These are phyloP conservation scores for Dysmachus trigonus DNA, from an alignment of 2,888 invertebrate species.

Conservation along the genomic window DNA sequence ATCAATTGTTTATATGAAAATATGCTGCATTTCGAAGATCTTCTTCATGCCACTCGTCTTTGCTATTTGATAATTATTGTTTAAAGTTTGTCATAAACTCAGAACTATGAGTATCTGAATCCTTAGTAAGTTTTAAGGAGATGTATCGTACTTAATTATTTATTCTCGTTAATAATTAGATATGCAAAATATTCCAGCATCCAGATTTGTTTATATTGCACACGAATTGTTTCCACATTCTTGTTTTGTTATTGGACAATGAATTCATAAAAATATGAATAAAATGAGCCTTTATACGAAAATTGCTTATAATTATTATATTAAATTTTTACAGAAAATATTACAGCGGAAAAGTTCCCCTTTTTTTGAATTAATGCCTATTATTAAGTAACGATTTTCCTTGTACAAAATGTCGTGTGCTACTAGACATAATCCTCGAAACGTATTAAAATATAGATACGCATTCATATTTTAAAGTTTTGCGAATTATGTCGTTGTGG, in stretches of 20 bases:
- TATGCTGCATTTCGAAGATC: background rate
- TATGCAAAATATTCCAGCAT: background rate
- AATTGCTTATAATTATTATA: background rate
- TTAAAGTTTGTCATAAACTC: background rate
- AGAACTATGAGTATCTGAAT: background rate
- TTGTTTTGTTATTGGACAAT: constrained; percentile 31
- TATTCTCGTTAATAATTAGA: constrained; percentile 9
- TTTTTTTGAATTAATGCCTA: too few relatives aligned
- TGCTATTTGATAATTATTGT: background rate
- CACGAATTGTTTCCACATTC: constrained; percentile 5
- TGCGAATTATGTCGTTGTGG: too few relatives aligned
- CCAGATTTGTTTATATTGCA: constrained; percentile 23
- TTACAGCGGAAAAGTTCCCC: too few relatives aligned
- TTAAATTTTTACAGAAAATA: too few relatives aligned
- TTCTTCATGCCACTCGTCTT: background rate
- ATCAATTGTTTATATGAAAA: background rate
- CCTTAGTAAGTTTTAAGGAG: background rate
- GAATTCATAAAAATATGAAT: background rate
- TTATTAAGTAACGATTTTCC: too few relatives aligned
- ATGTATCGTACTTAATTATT: constrained; percentile 34
- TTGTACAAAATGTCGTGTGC: too few relatives aligned
- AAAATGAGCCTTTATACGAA: background rate
- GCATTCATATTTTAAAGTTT: too few relatives aligned
- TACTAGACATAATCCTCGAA: too few relatives aligned
- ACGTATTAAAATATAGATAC: too few relatives aligned